Percentiles rank a stretch among this genome's conserved stretches.
These are phyloP conservation scores for Rhagologus leucostigma DNA, from an alignment of 2,113 vertebrate genomes.

Conservation along the genomic window DNA sequence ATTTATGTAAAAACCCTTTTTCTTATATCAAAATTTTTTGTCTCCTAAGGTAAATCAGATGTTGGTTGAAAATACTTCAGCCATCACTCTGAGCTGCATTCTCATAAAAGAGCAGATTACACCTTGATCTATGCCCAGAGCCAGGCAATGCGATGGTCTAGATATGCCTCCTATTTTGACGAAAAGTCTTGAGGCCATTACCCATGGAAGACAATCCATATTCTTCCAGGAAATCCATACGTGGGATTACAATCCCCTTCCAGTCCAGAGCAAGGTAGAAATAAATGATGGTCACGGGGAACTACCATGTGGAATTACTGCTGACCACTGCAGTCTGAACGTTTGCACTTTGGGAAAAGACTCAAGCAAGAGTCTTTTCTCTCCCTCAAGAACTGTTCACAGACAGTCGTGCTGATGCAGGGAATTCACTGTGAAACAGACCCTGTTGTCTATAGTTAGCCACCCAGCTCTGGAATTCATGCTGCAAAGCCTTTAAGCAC, in stretches of 20 bases:
- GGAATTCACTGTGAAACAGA: neutral
- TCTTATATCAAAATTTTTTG: neutral
- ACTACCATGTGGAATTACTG: neutral
- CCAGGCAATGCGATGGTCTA: fast-evolving
- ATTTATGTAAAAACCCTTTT: neutral
- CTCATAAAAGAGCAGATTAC: neutral
- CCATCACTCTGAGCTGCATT: neutral
- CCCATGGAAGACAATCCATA: neutral
- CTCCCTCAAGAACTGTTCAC: neutral
- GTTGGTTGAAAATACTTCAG: neutral
- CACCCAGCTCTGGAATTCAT: neutral
- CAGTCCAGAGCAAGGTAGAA: neutral
- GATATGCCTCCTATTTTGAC: neutral
- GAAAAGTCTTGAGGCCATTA: neutral
- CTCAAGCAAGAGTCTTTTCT: neutral
- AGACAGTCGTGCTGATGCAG: neutral
- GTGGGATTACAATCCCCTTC: neutral
- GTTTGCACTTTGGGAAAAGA: neutral
- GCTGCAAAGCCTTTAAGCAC: neutral
- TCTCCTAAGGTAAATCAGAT: neutral
- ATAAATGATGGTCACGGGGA: neutral
- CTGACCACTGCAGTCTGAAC: neutral
- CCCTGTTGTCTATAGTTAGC: neutral
- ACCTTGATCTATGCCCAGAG: neutral
- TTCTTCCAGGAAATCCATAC: neutral